These are phyloP conservation scores for Brachionus rotundiformis DNA, from an alignment of 1,140 invertebrate genomes.

Conservation along the genomic window DNA sequence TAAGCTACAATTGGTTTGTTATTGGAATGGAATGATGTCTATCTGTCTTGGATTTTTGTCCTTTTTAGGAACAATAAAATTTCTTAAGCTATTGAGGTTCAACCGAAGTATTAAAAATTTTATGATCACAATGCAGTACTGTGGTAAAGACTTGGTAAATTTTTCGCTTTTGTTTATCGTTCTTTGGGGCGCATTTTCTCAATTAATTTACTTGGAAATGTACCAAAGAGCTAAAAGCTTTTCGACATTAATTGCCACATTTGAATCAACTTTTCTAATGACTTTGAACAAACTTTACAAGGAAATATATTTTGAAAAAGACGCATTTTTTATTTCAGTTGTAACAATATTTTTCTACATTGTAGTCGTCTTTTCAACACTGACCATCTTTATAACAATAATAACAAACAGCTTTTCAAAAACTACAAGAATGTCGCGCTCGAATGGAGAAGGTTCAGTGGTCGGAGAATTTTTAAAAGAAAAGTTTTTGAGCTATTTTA, in stretches of 20 bases:
- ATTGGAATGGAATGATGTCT: constrained; percentile 7
- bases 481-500: not conserved
- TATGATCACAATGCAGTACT: not conserved
- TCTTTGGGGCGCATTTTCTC: not conserved
- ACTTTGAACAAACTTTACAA: not conserved
- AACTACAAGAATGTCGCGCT: not conserved
- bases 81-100: constrained; percentile 16
- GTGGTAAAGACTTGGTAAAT: not conserved
- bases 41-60: not conserved
- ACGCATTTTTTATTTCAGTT: not conserved
- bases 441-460: not conserved
- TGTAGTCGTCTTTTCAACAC: not conserved
- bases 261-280: constrained; percentile 11
- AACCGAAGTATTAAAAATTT: not conserved
- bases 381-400: constrained; percentile 29
- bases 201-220: not conserved
- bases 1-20: not conserved
- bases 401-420: not conserved
- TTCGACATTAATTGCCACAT: not conserved
- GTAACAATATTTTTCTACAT: not conserved
- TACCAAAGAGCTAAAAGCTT: not conserved
- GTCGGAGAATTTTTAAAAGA: not conserved
- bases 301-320: not conserved
- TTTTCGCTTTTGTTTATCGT: not conserved
- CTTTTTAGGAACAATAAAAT: not conserved